These are phyloP conservation scores for Embiotoca jacksoni DNA, from an alignment of 2,113 vertebrate species.

Conservation along the genomic window DNA sequence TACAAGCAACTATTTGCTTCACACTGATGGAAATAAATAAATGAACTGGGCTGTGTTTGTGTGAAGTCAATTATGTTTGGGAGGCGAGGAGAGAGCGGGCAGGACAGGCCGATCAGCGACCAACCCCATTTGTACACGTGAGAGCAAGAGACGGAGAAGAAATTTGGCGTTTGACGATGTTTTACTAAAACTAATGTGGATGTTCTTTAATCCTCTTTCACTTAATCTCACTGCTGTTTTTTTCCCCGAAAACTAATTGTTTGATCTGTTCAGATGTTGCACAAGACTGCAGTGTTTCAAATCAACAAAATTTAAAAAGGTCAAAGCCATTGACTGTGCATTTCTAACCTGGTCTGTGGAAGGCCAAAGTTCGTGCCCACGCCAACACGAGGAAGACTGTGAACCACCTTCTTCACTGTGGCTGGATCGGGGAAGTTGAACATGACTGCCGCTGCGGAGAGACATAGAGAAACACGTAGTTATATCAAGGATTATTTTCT, in stretches of 20 bases:
- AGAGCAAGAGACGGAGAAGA: neutral
- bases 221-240: too few relatives aligned
- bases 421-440: conserved; percentile 96
- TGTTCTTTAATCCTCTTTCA: too few relatives aligned
- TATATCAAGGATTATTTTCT: neutral
- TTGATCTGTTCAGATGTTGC: too few relatives aligned
- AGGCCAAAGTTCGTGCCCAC: conserved; percentile 95
- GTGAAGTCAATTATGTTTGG: conserved; percentile 74
- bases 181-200: too few relatives aligned
- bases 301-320: neutral
- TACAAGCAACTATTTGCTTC: conserved; percentile 65
- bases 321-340: too few relatives aligned
- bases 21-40: conserved; percentile 78
- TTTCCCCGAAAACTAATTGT: too few relatives aligned
- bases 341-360: conserved; percentile 92
- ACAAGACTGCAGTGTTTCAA: too few relatives aligned
- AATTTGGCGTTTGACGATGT: too few relatives aligned
- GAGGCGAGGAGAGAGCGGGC: conserved; percentile 34
- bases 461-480: neutral
- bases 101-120: conserved; percentile 10
- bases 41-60: conserved; percentile 77
- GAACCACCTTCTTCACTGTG: conserved; percentile 96
- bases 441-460: conserved; percentile 92
- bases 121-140: conserved; percentile 4
- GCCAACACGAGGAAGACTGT: conserved; percentile 95